Percentiles rank a stretch among this genome's conserved stretches.
phyloP scores from a whole-genome alignment of 2,888 invertebrate genomes.

The Hemaris fuciformis region DNA sequence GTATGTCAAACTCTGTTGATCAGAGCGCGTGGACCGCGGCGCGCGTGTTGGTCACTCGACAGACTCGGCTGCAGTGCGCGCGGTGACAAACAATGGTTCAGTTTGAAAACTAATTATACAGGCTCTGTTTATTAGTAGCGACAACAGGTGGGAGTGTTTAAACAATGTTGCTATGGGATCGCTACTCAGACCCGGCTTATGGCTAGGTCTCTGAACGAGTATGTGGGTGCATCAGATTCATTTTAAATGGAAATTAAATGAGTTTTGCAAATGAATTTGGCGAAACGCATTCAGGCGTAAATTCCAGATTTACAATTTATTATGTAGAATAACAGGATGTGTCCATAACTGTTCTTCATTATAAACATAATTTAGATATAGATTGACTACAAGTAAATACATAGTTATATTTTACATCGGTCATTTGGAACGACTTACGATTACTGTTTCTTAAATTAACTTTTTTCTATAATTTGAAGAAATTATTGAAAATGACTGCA shows the following conservation, averaged over 20 bases:
- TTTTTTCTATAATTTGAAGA: too few species aligned
- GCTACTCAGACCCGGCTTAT: slow-evolving; percentile 30
- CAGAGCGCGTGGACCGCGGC: slow-evolving; percentile 46
- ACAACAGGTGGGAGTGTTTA: slow-evolving; percentile 65
- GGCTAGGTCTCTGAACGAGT: slow-evolving; percentile 1
- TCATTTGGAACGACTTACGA: too few species aligned
- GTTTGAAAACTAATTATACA: slow-evolving; percentile 63
- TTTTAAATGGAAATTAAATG: slow-evolving; percentile 5
- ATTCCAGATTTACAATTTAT: slow-evolving; percentile 4
- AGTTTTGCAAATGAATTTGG: slow-evolving; percentile 2
- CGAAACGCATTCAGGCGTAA: slow-evolving; percentile 6
- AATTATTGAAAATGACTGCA: too few species aligned
- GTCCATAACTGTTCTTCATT: neutral
- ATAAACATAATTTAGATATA: neutral
- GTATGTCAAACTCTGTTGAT: slow-evolving; percentile 33
- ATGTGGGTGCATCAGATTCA: neutral
- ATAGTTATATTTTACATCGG: too few species aligned
- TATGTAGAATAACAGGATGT: neutral
- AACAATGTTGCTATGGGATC: slow-evolving; percentile 32
- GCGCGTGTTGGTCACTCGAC: slow-evolving; percentile 60
- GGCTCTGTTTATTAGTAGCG: slow-evolving; percentile 43
- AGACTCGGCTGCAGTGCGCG: slow-evolving; percentile 63
- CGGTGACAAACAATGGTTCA: slow-evolving; percentile 69
- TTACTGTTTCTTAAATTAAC: too few species aligned
- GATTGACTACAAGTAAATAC: neutral